Evolutionary conservation across 2,888 invertebrate species (phyloP).

Genomic region (Callyntrura guangdongensis): DNA sequence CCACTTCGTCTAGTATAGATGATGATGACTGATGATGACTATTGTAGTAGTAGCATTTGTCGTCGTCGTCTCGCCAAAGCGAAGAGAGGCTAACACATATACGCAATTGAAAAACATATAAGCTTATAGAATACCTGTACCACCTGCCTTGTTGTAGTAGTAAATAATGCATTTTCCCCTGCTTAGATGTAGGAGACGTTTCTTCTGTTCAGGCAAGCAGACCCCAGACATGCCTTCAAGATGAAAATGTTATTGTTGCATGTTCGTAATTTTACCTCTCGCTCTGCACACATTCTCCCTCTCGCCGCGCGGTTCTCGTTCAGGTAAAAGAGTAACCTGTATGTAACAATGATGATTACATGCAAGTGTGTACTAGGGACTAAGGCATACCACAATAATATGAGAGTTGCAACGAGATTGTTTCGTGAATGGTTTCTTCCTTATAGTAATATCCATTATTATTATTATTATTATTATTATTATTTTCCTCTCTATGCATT

Average conservation of each 20-base stretch:
- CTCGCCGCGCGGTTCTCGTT: conserved; percentile 7
- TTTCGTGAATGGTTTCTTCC: conserved; percentile 55
- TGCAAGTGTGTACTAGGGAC: conserved; percentile 4
- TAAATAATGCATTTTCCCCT: conserved; percentile 8
- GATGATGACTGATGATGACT: conserved; percentile 46
- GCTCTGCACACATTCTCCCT: neutral
- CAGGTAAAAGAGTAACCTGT: conserved; percentile 44
- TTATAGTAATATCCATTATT: conserved; percentile 33
- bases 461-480: too few species aligned
- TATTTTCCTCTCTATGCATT: neutral
- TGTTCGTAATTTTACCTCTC: conserved; percentile 36
- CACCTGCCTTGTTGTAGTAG: neutral
- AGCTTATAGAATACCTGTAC: conserved; percentile 33
- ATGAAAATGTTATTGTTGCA: conserved; percentile 55
- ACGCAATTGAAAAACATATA: conserved; percentile 13
- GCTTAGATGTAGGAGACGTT: neutral
- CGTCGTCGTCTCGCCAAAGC: conserved; percentile 7
- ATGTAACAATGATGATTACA: conserved; percentile 18
- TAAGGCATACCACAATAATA: neutral
- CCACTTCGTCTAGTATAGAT: neutral
- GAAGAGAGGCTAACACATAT: neutral
- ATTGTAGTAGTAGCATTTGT: too few species aligned
- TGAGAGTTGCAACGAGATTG: conserved; percentile 54
- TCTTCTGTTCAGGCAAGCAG: conserved; percentile 2
- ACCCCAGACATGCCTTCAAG: conserved; percentile 22